Evolutionary conservation across 2,113 vertebrate species (phyloP).

Genomic region (Ursus arctos): DNA sequence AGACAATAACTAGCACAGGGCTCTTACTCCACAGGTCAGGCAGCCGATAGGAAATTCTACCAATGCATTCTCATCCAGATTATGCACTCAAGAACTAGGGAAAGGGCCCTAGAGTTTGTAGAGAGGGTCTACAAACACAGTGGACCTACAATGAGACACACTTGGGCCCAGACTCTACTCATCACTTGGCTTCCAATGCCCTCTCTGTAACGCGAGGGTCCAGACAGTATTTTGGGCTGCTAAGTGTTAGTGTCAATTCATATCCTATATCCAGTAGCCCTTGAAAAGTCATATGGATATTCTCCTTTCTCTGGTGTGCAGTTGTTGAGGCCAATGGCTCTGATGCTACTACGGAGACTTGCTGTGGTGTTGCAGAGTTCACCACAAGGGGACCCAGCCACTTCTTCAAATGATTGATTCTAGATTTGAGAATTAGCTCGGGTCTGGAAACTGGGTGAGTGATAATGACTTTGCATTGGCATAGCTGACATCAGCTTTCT

Average conservation of each 20-base stretch:
- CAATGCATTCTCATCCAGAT: background rate
- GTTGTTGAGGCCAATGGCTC: background rate
- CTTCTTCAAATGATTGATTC: background rate
- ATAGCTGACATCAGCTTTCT: background rate
- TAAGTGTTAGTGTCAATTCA: background rate
- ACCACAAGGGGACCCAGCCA: background rate
- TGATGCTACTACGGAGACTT: background rate
- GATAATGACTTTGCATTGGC: background rate
- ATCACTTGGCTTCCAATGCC: background rate
- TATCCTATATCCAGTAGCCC: background rate
- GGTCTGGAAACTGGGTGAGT: background rate
- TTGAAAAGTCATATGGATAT: background rate
- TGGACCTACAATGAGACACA: background rate
- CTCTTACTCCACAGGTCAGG: background rate
- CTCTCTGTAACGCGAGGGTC: background rate
- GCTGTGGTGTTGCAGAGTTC: background rate
- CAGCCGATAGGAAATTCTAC: background rate
- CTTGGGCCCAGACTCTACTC: background rate
- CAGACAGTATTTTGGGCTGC: background rate
- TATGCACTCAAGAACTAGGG: background rate
- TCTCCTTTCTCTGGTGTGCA: background rate
- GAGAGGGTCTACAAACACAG: background rate
- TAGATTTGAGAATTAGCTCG: background rate
- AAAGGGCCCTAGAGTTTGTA: background rate
- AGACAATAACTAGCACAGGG: background rate